Conservation (phyloP, 2,888 invertebrate species). For the Boloria selene region DNA sequence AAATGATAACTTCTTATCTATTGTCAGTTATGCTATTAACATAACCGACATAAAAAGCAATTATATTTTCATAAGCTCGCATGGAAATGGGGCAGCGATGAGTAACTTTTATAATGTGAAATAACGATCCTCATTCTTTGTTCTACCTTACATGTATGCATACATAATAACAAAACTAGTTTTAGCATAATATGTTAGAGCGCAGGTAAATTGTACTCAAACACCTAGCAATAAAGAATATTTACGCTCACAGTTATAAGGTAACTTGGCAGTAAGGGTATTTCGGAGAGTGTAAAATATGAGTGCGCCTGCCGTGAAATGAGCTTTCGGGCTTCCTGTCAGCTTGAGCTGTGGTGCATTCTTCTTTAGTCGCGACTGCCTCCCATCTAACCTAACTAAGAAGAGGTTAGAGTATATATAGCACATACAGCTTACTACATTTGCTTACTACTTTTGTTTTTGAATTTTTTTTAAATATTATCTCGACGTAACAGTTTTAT, state of each 20-base stretch:
- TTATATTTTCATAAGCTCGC: conserved; percentile 37
- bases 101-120: conserved; percentile 46
- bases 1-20: conserved; percentile 1
- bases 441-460: neutral
- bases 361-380: conserved; percentile 44
- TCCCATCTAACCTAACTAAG: conserved; percentile 28
- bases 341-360: conserved; percentile 53
- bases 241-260: conserved; percentile 47
- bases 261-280: conserved; percentile 51
- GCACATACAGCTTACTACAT: neutral
- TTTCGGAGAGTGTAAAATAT: conserved; percentile 72
- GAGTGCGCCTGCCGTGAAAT: conserved; percentile 74
- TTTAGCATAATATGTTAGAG: conserved; percentile 46
- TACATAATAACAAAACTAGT: conserved; percentile 54
- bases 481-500: neutral
- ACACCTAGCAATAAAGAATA: conserved; percentile 50
- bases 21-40: conserved; percentile 16
- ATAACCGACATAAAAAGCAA: conserved; percentile 28
- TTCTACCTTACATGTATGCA: conserved; percentile 51
- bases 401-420: conserved; percentile 6
- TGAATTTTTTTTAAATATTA: neutral
- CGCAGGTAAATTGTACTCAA: conserved; percentile 53
- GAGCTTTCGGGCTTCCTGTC: conserved; percentile 63
- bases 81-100: conserved; percentile 36
- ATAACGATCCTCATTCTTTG: conserved; percentile 51